Evolutionary conservation across 2,888 invertebrate genomes (phyloP).

Genomic region (Branchipolynoe longqiensis): DNA sequence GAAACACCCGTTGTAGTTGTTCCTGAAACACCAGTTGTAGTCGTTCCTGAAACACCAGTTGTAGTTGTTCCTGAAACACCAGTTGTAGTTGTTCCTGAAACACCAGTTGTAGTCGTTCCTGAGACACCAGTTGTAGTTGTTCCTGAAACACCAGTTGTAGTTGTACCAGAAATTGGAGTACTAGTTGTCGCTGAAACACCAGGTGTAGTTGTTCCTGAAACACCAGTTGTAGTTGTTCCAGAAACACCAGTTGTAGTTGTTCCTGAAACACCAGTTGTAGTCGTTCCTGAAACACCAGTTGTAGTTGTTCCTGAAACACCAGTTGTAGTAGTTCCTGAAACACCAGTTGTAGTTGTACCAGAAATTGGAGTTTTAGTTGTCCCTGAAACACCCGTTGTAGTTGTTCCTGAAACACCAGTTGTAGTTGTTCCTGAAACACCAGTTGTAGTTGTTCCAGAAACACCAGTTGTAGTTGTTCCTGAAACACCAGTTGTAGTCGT

Average conservation of each 20-base stretch:
- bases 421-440: not conserved
- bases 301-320: not conserved
- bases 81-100: too few relatives aligned
- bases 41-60: too few relatives aligned
- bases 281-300: too few relatives aligned
- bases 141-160: not conserved
- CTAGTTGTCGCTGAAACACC: constrained; percentile 7
- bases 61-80: too few relatives aligned
- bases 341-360: constrained; percentile 8
- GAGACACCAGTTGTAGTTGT: constrained; percentile 1
- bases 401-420: not conserved
- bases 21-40: too few relatives aligned
- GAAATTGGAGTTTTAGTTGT: constrained; percentile 1
- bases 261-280: not conserved
- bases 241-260: not conserved
- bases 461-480: not conserved
- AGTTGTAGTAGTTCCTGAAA: not conserved
- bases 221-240: not conserved
- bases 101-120: too few relatives aligned
- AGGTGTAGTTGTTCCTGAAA: constrained; percentile 3
- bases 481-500: too few relatives aligned
- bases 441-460: not conserved
- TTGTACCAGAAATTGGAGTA: not conserved
- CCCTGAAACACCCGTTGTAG: not conserved
- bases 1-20: too few relatives aligned